Evolutionary conservation across 1,140 invertebrate species (phyloP), one percentile per base, ranked within the genome.

Genomic region (Lordiphosa stackelbergi): DNA sequence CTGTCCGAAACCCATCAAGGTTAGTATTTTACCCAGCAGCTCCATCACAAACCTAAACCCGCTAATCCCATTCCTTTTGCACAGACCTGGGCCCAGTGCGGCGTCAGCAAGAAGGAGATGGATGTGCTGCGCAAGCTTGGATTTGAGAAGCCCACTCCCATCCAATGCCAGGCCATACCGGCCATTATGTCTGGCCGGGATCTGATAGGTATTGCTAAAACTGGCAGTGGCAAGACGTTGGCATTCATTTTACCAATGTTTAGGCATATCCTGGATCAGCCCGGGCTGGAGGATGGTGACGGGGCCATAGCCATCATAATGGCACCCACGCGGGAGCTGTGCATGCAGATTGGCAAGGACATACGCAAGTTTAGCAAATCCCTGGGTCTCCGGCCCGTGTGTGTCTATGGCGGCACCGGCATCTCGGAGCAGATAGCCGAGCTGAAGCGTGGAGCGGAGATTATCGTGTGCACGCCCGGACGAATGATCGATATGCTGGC

Each of bases 401-500:
- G 98, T 87, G 98, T 99, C 0, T 99, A 99, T 87, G 98, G 98
- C 13, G 98, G 98, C 7, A 99, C 98, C 1, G 98, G 85, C 5
- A 88, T 88, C 35, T 87, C 85, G 6, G 86, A 87, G 37, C 94
- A 98, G 89, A 99, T 99, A 74, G 98, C 98, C 0, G 98, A 99
- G 88, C 87, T 99, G 46, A 99, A 99, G 88, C 91, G 97, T 45
- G 98, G 98, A 11, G 96, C 97, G 0, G 98, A 99, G 89, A 98
- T 99, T 55, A 98, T 99, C 59, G 98, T 99, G 0, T 99, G 98
- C 77, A 99, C 98, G 0, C 98, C 98, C 0, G 98, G 98, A 0
- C 91, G 98, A 64, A 99, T 99, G 98, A 99, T 99, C 78, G 98
- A 99, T 87, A 99, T 99, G 97, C 88, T 99, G 48, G 96, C 97